Percentiles rank a stretch among this genome's conserved stretches.
These are phyloP conservation scores for Cyclopterus lumpus DNA, from an alignment of 2,797 vertebrate species.

Conservation along the genomic window DNA sequence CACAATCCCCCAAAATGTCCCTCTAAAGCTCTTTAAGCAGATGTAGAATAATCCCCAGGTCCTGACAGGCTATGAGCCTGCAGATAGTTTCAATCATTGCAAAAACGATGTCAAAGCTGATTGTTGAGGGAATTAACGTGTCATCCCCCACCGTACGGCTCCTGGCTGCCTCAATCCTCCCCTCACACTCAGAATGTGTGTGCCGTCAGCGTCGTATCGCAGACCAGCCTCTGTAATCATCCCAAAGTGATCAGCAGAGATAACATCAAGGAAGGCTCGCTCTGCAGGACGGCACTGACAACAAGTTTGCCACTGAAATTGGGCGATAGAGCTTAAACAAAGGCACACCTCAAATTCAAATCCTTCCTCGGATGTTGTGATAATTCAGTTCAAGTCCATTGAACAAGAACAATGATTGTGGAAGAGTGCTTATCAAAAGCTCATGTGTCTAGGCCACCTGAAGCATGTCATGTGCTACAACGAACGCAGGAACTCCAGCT, in stretches of 20 bases:
- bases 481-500: constrained; percentile 20
- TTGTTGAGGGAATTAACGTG: constrained; percentile 41
- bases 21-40: constrained; percentile 45
- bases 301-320: constrained; percentile 59
- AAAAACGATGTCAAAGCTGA: constrained; percentile 42
- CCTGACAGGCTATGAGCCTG: constrained; percentile 46
- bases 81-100: constrained; percentile 48
- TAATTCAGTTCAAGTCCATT: constrained; percentile 66
- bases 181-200: constrained; percentile 38
- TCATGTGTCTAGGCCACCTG: constrained; percentile 46
- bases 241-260: constrained; percentile 63
- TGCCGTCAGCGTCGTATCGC: constrained; percentile 28
- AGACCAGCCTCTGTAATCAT: constrained; percentile 61
- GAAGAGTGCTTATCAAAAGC: constrained; percentile 61
- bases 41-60: constrained; percentile 51
- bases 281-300: constrained; percentile 52
- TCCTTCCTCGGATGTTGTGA: constrained; percentile 62
- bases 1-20: constrained; percentile 45
- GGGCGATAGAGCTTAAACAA: constrained; percentile 65
- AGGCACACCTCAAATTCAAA: constrained; percentile 63
- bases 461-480: constrained; percentile 45
- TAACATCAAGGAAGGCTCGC: constrained; percentile 51
- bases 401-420: constrained; percentile 63
- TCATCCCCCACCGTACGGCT: constrained; percentile 24
- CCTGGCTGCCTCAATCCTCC: constrained; percentile 22